Percentiles rank a stretch among this genome's conserved stretches.
Evolutionary conservation across 1,140 invertebrate species (phyloP).

Genomic region (Drosophila watanabei): DNA sequence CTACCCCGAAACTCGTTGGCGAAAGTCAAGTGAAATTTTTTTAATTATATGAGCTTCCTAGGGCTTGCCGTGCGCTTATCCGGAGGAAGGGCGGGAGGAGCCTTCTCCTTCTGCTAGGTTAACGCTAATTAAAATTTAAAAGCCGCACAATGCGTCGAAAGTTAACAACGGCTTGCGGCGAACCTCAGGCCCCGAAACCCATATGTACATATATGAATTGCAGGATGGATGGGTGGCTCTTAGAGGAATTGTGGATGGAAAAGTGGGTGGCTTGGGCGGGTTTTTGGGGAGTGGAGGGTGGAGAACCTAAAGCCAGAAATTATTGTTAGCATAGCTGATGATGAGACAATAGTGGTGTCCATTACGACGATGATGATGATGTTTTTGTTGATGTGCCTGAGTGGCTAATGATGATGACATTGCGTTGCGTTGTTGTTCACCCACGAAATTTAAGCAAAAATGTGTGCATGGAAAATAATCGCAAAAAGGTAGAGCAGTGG

Average conservation of each 20-base stretch:
- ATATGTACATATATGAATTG: conserved; percentile 42
- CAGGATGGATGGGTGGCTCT: conserved; percentile 34
- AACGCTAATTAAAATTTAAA: conserved; percentile 83
- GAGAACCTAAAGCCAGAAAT: conserved; percentile 63
- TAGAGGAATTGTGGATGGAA: conserved; percentile 21
- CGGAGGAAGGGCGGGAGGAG: neutral
- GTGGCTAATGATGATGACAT: conserved; percentile 55
- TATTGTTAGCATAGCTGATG: conserved; percentile 78
- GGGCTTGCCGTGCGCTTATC: conserved; percentile 28
- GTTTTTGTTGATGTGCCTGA: conserved; percentile 32
- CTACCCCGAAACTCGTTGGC: conserved; percentile 24
- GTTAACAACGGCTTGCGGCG: conserved; percentile 69
- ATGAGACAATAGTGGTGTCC: conserved; percentile 53
- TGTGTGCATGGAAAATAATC: conserved; percentile 24
- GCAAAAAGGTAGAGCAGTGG: neutral
- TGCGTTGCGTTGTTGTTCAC: conserved; percentile 46
- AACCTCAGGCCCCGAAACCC: conserved; percentile 14
- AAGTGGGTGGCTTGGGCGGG: neutral
- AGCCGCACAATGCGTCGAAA: conserved; percentile 83
- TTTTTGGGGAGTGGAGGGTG: conserved; percentile 6
- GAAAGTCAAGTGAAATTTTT: conserved; percentile 59
- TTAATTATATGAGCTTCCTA: conserved; percentile 74
- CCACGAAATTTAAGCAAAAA: conserved; percentile 57
- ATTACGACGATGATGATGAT: conserved; percentile 49
- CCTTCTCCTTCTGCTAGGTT: conserved; percentile 57